Evolutionary conservation across 2,888 invertebrate genomes (phyloP).

Genomic region (Acleris sparsana): DNA sequence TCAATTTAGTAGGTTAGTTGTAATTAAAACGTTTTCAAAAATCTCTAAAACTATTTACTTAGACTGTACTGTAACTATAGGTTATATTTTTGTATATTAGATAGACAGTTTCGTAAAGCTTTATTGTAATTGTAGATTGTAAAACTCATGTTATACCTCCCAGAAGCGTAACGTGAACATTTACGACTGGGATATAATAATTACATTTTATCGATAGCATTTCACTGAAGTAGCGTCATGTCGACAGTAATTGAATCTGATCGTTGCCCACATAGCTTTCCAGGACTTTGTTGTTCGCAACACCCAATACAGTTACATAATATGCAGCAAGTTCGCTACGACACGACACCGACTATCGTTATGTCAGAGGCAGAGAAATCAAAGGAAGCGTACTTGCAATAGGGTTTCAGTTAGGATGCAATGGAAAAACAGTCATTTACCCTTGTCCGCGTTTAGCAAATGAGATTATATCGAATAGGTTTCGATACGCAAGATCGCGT

Average conservation of each 20-base stretch:
- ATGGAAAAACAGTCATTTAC: slow-evolving; percentile 13
- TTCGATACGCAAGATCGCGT: slow-evolving; percentile 9
- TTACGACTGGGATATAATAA: not conserved
- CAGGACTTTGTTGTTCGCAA: not conserved
- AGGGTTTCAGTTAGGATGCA: slow-evolving; percentile 9
- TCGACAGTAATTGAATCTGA: slow-evolving; percentile 57
- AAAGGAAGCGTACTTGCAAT: slow-evolving; percentile 7
- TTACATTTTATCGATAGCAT: slow-evolving; percentile 41
- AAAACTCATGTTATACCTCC: not conserved
- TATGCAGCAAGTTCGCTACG: not conserved
- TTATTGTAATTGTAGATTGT: not conserved
- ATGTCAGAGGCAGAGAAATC: not conserved
- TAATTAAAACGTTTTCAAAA: too few species aligned
- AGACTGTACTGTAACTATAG: too few species aligned
- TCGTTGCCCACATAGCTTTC: slow-evolving; percentile 41
- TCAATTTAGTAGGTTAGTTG: too few species aligned
- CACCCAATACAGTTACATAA: not conserved
- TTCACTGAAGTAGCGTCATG: slow-evolving; percentile 44
- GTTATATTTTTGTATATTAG: too few species aligned
- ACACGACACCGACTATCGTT: not conserved
- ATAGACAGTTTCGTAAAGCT: too few species aligned
- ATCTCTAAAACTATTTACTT: too few species aligned
- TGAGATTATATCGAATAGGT: slow-evolving; percentile 30
- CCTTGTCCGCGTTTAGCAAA: slow-evolving; percentile 27
- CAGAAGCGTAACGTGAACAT: not conserved